Evolutionary conservation across 2,888 invertebrate species (phyloP).

Genomic region (Cheilosia urbana): DNA sequence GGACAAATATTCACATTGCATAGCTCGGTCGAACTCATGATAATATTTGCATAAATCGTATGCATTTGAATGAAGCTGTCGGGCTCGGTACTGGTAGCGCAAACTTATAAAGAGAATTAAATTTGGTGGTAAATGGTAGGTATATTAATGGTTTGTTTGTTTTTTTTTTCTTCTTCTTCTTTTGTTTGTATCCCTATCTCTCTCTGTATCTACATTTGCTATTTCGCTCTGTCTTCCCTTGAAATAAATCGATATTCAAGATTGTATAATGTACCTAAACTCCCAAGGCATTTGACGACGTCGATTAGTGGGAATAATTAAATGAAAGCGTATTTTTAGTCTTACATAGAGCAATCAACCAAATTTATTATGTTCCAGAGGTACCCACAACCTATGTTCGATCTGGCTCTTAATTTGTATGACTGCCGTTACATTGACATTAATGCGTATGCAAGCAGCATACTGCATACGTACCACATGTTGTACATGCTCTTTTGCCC

Average conservation of each 20-base stretch:
- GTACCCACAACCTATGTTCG: neutral
- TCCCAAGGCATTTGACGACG: constrained; percentile 15
- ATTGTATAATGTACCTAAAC: neutral
- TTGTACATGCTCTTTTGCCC: constrained; percentile 11
- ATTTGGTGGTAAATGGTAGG: constrained; percentile 46
- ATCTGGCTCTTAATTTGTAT: neutral
- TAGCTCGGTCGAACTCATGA: constrained; percentile 40
- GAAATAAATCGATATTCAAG: constrained; percentile 47
- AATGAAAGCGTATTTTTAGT: constrained; percentile 20
- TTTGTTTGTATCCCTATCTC: constrained; percentile 8
- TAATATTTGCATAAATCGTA: constrained; percentile 61
- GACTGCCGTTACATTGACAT: neutral
- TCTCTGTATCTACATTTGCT: neutral
- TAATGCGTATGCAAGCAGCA: neutral
- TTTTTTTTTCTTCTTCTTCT: neutral
- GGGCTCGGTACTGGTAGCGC: constrained; percentile 12
- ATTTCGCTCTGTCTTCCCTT: neutral
- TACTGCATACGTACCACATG: neutral
- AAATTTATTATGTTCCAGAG: constrained; percentile 7
- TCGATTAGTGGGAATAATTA: constrained; percentile 36
- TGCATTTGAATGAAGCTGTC: constrained; percentile 60
- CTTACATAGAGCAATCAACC: neutral
- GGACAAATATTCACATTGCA: constrained; percentile 39
- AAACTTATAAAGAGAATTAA: constrained; percentile 58
- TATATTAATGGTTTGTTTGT: constrained; percentile 43